phyloP scores from a whole-genome alignment of 2,888 invertebrate genomes.

The Apodemia zela region DNA sequence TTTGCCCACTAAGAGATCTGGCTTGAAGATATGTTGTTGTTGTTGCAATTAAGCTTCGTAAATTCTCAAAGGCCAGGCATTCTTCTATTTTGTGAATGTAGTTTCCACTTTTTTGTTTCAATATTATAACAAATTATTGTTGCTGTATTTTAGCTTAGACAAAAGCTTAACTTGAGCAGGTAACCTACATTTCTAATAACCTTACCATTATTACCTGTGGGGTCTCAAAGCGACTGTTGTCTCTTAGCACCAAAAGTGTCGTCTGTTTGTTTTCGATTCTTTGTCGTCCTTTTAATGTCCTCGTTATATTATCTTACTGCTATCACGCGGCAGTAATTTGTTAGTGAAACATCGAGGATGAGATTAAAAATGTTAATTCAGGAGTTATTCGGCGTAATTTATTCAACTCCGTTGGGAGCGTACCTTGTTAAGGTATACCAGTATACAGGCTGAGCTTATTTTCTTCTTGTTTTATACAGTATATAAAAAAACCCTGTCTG shows the following conservation, averaged over 20 bases:
- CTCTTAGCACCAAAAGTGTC: neutral
- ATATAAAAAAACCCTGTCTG: too few relatives aligned
- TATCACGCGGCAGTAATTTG: conserved; percentile 49
- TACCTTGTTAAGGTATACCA: conserved; percentile 51
- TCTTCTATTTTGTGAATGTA: neutral
- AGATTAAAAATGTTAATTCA: conserved; percentile 79
- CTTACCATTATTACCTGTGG: too few relatives aligned
- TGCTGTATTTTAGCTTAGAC: neutral
- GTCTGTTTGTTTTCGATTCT: neutral
- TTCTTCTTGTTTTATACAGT: neutral
- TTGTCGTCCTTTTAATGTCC: neutral
- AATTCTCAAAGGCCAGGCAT: neutral
- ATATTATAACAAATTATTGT: neutral
- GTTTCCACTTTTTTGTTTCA: neutral
- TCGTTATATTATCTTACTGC: neutral
- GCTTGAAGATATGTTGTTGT: too few relatives aligned
- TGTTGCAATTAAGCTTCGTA: neutral
- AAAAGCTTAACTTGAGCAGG: too few relatives aligned
- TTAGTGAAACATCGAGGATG: conserved; percentile 65
- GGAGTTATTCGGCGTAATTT: conserved; percentile 74
- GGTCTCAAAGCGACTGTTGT: too few relatives aligned
- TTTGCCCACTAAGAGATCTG: too few relatives aligned
- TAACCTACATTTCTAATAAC: too few relatives aligned
- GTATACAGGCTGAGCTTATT: conserved; percentile 42
- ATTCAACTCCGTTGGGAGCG: conserved; percentile 55